Conservation (phyloP, 37 sponge, comb jelly and placozoan species). For the Beroe forskalii region DNA sequence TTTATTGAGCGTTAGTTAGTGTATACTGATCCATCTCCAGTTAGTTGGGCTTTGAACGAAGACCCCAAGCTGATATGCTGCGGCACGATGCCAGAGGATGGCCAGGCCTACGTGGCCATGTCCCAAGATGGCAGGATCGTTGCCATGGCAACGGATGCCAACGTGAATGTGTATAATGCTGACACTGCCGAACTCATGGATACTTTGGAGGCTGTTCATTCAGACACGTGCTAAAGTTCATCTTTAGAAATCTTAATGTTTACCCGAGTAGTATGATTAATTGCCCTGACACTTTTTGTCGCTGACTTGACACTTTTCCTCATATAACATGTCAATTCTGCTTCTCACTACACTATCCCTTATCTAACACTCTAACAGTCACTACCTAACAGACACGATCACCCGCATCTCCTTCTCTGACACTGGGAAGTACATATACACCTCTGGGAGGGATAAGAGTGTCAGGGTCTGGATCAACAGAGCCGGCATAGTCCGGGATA, state of each 20-base stretch:
- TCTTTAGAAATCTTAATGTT: too few species aligned
- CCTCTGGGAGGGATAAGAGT: conserved; percentile 36
- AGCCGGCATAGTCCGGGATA: conserved; percentile 21
- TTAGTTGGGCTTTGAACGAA: conserved; percentile 33
- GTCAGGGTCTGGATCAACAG: conserved; percentile 52
- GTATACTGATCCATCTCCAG: background rate
- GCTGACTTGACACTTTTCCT: too few species aligned
- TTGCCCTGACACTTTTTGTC: too few species aligned
- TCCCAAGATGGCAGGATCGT: conserved; percentile 30
- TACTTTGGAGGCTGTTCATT: conserved; percentile 14
- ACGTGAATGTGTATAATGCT: conserved; percentile 38
- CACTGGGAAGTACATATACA: conserved; percentile 40
- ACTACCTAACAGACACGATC: conserved; percentile 9
- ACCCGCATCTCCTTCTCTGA: conserved; percentile 13
- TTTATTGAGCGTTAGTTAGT: too few species aligned
- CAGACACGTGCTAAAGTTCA: background rate
- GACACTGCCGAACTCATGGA: conserved; percentile 59
- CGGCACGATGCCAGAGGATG: conserved; percentile 35
- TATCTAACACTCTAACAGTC: too few species aligned
- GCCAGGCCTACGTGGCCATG: conserved; percentile 30
- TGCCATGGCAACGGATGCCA: conserved; percentile 56
- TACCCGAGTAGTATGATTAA: too few species aligned
- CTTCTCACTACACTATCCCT: too few species aligned
- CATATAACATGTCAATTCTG: too few species aligned
- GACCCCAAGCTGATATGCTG: conserved; percentile 51